A percentile compares a stretch with the other conserved stretches of the same genome.
Evolutionary conservation across 2,888 invertebrate genomes (phyloP).

Genomic region (Orchestes rusci): DNA sequence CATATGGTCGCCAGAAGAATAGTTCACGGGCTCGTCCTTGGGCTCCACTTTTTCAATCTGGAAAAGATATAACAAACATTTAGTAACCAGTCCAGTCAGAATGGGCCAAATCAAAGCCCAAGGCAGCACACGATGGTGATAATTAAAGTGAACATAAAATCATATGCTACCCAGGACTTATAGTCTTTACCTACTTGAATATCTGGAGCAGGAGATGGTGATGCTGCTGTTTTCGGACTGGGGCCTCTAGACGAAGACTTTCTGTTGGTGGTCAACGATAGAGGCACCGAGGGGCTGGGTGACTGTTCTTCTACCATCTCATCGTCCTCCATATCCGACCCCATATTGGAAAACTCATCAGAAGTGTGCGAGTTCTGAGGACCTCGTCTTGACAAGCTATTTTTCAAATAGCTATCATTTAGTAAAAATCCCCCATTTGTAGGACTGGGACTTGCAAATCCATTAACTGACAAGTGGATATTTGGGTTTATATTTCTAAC

Average conservation of each 20-base stretch:
- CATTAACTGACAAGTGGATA: conserved; percentile 57
- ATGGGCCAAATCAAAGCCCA: neutral
- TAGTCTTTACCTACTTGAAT: conserved; percentile 38
- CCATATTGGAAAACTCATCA: conserved; percentile 59
- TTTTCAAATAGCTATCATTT: conserved; percentile 57
- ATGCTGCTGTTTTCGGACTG: conserved; percentile 45
- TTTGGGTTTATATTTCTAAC: conserved; percentile 54
- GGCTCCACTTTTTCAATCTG: conserved; percentile 38
- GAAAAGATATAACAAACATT: conserved; percentile 24
- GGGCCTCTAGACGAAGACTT: conserved; percentile 49
- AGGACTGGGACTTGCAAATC: conserved; percentile 60
- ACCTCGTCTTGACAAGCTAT: conserved; percentile 51
- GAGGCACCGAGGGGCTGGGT: conserved; percentile 60
- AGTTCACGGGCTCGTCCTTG: conserved; percentile 40
- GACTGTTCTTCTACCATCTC: conserved; percentile 50
- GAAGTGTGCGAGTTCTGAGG: conserved; percentile 56
- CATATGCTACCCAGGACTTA: conserved; percentile 11
- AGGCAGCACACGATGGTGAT: neutral
- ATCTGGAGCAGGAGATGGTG: conserved; percentile 34
- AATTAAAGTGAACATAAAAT: neutral
- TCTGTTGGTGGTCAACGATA: conserved; percentile 61
- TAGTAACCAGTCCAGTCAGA: neutral
- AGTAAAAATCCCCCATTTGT: conserved; percentile 56
- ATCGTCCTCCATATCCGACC: conserved; percentile 64
- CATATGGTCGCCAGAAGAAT: conserved; percentile 48